These are phyloP conservation scores for Thalpophila matura DNA, from an alignment of 2,888 invertebrate species.

Conservation along the genomic window DNA sequence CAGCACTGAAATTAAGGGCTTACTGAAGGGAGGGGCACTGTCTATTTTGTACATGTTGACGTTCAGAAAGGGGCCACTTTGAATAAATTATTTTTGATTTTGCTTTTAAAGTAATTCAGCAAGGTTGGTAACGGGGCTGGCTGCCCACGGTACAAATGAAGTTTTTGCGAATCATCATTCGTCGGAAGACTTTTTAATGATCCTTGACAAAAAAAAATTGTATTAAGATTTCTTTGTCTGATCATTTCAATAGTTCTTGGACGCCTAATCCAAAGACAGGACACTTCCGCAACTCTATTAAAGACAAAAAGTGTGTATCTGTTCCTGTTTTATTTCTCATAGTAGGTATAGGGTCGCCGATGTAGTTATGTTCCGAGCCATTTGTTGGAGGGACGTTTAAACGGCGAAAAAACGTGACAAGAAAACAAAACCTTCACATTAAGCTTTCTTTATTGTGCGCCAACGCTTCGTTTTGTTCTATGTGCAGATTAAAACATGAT, in stretches of 20 bases:
- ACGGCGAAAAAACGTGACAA: constrained; percentile 87
- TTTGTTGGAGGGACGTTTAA: constrained; percentile 85
- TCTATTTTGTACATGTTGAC: too few relatives aligned
- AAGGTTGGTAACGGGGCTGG: too few relatives aligned
- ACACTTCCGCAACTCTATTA: constrained; percentile 36
- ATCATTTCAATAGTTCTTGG: constrained; percentile 9
- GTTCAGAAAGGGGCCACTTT: too few relatives aligned
- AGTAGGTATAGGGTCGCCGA: constrained; percentile 73
- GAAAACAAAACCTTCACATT: constrained; percentile 85
- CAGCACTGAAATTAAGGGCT: too few relatives aligned
- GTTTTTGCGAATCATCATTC: too few relatives aligned
- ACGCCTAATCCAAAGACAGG: constrained; percentile 8
- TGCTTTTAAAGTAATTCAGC: too few relatives aligned
- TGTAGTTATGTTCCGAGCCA: constrained; percentile 83
- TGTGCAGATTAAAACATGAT: constrained; percentile 83
- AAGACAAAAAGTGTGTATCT: constrained; percentile 55
- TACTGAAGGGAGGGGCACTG: too few relatives aligned
- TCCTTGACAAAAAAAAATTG: too few relatives aligned
- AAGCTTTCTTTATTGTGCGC: constrained; percentile 83
- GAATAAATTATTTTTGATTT: too few relatives aligned
- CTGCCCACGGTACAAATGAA: too few relatives aligned
- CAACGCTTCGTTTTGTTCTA: constrained; percentile 78
- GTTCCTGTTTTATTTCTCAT: constrained; percentile 69
- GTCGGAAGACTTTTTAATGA: too few relatives aligned
- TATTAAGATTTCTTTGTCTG: not conserved